Evolutionary conservation across 2,888 invertebrate genomes (phyloP), one percentile per base, ranked within the genome.

Genomic region (Anticlea derivata): DNA sequence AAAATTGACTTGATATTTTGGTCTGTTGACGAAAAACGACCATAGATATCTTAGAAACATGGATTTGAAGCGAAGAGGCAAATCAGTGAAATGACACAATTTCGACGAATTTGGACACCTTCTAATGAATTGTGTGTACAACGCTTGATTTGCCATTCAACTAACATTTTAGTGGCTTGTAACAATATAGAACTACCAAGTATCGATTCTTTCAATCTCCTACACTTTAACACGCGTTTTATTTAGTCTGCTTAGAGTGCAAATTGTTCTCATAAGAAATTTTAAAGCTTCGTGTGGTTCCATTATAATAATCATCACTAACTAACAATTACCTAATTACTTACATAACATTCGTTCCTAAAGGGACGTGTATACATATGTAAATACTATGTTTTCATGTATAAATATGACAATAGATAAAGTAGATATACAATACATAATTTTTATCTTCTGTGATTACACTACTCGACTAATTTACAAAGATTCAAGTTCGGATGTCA

Each of bases 401-500:
- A 89, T 89, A 89, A 90, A 90, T 90, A 89, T 86, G 80, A 85
- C 79, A 87, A 88, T 86, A 87, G 81, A 85, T 87, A 86, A 78
- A 76, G 79, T 83, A 84, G 70, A 2, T 17, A 17, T 83, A 84
- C 80, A 87, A 84, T 88, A 89, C 82, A 86, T 84, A 84, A 82
- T 80, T 85, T 83, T 78, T 86, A 86, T 86, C 82, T 75, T 86
- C 78, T 80, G 90, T 86, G 88, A 86, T 87, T 33, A 82, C 77
- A 78, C 85, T 88, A 89, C 80, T 67, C 74, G 82, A 86, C 39
- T 48, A 83, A 75, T 78, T 80, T 82, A 86, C 85, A 87, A 79
- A 88, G 86, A 88, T 87, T 88, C 87, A 86, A 89, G 90, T 88
- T 88, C 88, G 90, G 90, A 90, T 90, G 90, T 90, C 90, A 84